Evolutionary conservation across 2,888 invertebrate genomes (phyloP).

Genomic region (Drosophila koepferae): DNA sequence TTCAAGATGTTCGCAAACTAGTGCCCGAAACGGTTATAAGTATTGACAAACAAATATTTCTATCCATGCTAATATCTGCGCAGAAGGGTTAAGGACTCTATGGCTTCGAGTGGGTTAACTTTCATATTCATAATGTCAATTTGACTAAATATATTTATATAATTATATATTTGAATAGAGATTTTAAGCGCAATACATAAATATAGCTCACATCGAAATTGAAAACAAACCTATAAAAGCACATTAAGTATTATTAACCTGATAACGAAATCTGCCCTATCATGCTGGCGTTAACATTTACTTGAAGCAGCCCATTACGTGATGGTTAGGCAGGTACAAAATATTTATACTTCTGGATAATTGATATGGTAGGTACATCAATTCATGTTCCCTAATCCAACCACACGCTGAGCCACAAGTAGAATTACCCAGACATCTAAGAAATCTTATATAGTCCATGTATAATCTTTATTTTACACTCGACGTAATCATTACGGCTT

Average conservation of each 20-base stretch:
- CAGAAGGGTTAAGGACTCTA: slow-evolving; percentile 35
- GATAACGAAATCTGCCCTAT: slow-evolving; percentile 4
- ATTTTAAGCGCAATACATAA: neutral
- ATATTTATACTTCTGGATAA: neutral
- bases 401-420: neutral
- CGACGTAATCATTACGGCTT: neutral
- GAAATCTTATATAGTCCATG: neutral
- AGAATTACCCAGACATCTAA: neutral
- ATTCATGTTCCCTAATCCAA: neutral
- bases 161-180: neutral
- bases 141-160: neutral
- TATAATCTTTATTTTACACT: neutral
- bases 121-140: too few relatives aligned
- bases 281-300: slow-evolving; percentile 20
- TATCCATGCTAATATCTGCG: slow-evolving; percentile 10
- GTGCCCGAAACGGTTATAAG: slow-evolving; percentile 35
- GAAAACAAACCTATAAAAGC: neutral
- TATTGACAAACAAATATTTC: slow-evolving; percentile 29
- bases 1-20: slow-evolving; percentile 64
- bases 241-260: neutral
- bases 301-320: neutral
- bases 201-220: neutral
- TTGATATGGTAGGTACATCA: neutral
- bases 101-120: neutral
- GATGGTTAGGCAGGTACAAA: neutral